phyloP scores from a whole-genome alignment of 2,888 invertebrate genomes.

The Galerucella calmariensis region DNA sequence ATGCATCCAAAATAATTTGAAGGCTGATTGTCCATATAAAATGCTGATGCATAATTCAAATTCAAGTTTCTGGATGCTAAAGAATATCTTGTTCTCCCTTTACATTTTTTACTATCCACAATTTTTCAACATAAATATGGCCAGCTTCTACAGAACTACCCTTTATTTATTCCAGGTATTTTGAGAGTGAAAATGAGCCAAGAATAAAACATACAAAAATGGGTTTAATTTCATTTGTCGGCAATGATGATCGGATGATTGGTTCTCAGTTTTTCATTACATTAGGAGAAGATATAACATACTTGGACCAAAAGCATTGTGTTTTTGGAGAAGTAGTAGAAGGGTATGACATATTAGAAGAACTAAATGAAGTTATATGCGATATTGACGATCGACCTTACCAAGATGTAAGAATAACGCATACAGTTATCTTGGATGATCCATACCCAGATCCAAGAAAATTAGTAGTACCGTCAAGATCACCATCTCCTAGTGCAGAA shows the following conservation, averaged over 20 bases:
- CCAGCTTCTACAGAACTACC: too few relatives aligned
- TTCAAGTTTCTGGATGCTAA: too few relatives aligned
- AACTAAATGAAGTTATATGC: slow-evolving; percentile 93
- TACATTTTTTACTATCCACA: too few relatives aligned
- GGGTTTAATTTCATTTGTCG: slow-evolving; percentile 94
- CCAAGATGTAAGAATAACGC: slow-evolving; percentile 95
- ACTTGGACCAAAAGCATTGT: slow-evolving; percentile 90
- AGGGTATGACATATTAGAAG: slow-evolving; percentile 86
- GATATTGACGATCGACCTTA: slow-evolving; percentile 91
- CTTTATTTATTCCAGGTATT: slow-evolving; percentile 69
- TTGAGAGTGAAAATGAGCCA: slow-evolving; percentile 91
- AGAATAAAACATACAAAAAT: slow-evolving; percentile 88
- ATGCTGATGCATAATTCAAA: too few relatives aligned
- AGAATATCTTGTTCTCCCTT: too few relatives aligned
- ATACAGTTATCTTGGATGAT: slow-evolving; percentile 95
- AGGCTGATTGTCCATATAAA: too few relatives aligned
- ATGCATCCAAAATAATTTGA: too few relatives aligned
- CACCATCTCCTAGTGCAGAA: slow-evolving; percentile 89
- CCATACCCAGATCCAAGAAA: slow-evolving; percentile 91
- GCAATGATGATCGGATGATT: slow-evolving; percentile 89
- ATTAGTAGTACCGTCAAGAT: slow-evolving; percentile 81
- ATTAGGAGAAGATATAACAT: slow-evolving; percentile 79
- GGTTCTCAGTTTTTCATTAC: slow-evolving; percentile 98
- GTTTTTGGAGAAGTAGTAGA: slow-evolving; percentile 96
- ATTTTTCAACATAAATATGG: too few relatives aligned